Conservation (phyloP, 2,888 invertebrate genomes). For the Parthenolecanium corni region DNA sequence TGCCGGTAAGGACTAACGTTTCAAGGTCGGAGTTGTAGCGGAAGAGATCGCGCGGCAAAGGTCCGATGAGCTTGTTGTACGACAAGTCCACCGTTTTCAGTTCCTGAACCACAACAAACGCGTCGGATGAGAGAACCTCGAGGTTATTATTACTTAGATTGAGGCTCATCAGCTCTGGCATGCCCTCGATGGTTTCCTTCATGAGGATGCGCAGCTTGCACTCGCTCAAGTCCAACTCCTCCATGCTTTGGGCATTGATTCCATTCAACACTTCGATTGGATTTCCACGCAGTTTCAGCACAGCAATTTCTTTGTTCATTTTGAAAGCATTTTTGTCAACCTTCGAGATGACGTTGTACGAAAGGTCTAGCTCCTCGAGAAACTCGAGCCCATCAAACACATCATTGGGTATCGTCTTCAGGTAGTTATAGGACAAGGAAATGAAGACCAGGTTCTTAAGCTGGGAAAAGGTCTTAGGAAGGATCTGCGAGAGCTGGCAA, state of each 20-base stretch:
- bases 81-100: constrained; percentile 62
- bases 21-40: constrained; percentile 54
- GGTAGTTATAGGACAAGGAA: constrained; percentile 55
- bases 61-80: constrained; percentile 52
- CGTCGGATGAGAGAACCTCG: constrained; percentile 53
- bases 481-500: constrained; percentile 54
- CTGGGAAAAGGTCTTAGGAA: constrained; percentile 51
- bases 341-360: constrained; percentile 53
- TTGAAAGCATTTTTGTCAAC: constrained; percentile 54
- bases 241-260: constrained; percentile 50
- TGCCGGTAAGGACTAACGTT: constrained; percentile 45
- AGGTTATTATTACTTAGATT: constrained; percentile 59
- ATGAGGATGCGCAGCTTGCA: constrained; percentile 55
- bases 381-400: constrained; percentile 52
- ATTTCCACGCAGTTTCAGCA: constrained; percentile 57
- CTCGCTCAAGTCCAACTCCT: constrained; percentile 55
- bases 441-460: constrained; percentile 54
- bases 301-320: constrained; percentile 52
- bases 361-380: constrained; percentile 60
- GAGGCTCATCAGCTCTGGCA: constrained; percentile 46
- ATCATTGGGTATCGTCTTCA: constrained; percentile 48
- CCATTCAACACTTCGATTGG: constrained; percentile 52
- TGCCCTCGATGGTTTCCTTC: constrained; percentile 50
- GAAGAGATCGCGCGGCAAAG: constrained; percentile 56
- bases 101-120: constrained; percentile 53